Conservation (phyloP, 2,113 vertebrate genomes). For the Lophius piscatorius region DNA sequence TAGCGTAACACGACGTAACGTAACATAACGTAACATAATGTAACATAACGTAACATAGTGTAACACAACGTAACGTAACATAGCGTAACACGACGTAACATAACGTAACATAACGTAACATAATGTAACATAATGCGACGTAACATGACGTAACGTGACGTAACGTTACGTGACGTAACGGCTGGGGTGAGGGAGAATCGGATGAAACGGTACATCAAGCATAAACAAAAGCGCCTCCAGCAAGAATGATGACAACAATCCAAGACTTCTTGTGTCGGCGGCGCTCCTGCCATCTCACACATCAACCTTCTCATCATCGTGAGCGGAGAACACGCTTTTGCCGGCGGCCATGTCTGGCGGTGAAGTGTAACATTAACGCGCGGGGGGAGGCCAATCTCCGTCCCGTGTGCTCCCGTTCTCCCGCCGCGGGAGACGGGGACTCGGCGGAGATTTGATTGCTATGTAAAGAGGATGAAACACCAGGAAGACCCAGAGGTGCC, state of each 20-base stretch:
- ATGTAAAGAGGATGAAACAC: slow-evolving; percentile 12
- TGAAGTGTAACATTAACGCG: slow-evolving; percentile 50
- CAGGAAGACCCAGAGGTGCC: slow-evolving; percentile 9
- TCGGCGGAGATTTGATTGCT: slow-evolving; percentile 16
- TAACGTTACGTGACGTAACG: slow-evolving; percentile 24
- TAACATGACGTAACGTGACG: too few species aligned
- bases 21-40: too few species aligned
- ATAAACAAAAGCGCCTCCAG: slow-evolving; percentile 46
- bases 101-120: too few species aligned
- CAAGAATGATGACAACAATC: slow-evolving; percentile 30
- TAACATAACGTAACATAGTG: too few species aligned
- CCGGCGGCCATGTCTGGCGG: slow-evolving; percentile 41
- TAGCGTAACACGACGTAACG: too few species aligned
- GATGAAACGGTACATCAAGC: slow-evolving; percentile 46
- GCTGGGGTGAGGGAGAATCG: slow-evolving; percentile 9
- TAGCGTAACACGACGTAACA: too few species aligned
- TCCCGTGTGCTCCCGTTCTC: slow-evolving; percentile 8
- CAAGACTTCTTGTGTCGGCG: slow-evolving; percentile 4
- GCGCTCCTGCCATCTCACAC: slow-evolving; percentile 43
- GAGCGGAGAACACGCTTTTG: slow-evolving; percentile 36
- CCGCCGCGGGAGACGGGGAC: slow-evolving; percentile 21
- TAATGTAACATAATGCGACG: too few species aligned
- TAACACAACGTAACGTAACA: too few species aligned
- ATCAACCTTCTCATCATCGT: slow-evolving; percentile 32
- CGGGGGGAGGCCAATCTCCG: slow-evolving; percentile 31